Evolutionary conservation across 2,888 invertebrate species (phyloP).

Genomic region (Graphium colonna): DNA sequence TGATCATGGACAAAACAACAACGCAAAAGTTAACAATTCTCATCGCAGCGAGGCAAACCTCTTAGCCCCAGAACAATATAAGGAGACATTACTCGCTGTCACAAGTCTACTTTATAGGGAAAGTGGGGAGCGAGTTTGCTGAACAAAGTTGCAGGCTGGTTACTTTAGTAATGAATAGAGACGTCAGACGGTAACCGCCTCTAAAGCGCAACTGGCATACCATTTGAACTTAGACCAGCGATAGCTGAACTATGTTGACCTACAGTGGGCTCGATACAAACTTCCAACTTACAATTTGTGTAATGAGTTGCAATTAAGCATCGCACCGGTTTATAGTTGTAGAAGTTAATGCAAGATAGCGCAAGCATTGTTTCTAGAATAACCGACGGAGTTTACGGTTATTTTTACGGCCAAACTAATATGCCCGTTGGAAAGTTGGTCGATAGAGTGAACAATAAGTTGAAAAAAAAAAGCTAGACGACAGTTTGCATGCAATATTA

Average conservation of each 20-base stretch:
- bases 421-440: conserved; percentile 54
- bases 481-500: conserved; percentile 56
- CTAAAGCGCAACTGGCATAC: conserved; percentile 62
- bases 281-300: conserved; percentile 38
- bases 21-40: conserved; percentile 72
- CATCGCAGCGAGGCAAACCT: conserved; percentile 70
- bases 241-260: conserved; percentile 54
- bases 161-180: conserved; percentile 75
- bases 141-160: conserved; percentile 70
- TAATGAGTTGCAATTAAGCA: conserved; percentile 34
- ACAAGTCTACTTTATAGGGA: conserved; percentile 77
- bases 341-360: conserved; percentile 39
- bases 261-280: conserved; percentile 43
- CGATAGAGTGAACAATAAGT: conserved; percentile 47
- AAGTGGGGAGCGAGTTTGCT: conserved; percentile 66
- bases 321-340: conserved; percentile 32
- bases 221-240: conserved; percentile 53
- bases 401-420: conserved; percentile 62
- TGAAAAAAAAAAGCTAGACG: conserved; percentile 52
- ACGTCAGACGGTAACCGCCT: conserved; percentile 65
- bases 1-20: conserved; percentile 52
- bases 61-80: conserved; percentile 79
- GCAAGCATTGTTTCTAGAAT: conserved; percentile 51
- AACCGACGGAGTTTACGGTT: conserved; percentile 51
- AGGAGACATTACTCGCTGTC: conserved; percentile 78